Conservation (phyloP, 2,888 invertebrate genomes). For the Amblyteles armatorius region DNA sequence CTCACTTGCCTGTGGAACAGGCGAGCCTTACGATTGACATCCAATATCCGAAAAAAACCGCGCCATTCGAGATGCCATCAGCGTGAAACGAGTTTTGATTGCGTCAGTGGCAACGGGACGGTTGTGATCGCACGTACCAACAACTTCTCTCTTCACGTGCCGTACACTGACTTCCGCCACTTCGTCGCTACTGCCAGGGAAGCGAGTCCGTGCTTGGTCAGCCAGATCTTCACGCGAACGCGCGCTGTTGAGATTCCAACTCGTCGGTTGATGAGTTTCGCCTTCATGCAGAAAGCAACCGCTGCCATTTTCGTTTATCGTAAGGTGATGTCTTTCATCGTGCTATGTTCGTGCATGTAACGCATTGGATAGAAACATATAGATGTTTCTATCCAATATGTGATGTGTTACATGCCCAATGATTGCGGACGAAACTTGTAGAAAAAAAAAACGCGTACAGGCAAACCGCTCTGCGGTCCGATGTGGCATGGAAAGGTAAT, state of each 20-base stretch:
- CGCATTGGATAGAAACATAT: too few species aligned
- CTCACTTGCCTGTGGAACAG: neutral
- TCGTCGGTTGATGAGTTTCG: neutral
- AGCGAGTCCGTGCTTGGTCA: neutral
- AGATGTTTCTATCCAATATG: too few species aligned
- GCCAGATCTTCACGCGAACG: neutral
- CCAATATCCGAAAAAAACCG: neutral
- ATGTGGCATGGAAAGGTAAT: too few species aligned
- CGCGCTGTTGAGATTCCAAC: neutral
- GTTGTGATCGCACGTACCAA: neutral
- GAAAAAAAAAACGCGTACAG: too few species aligned
- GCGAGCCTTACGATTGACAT: neutral
- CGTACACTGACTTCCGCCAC: neutral
- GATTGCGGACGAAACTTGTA: too few species aligned
- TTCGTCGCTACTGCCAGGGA: neutral
- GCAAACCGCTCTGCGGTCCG: too few species aligned
- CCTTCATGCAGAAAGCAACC: neutral
- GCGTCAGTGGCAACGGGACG: neutral
- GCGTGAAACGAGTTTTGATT: neutral
- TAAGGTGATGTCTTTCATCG: too few species aligned
- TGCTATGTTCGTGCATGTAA: too few species aligned
- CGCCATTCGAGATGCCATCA: neutral
- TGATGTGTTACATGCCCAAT: too few species aligned
- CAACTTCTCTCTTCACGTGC: neutral
- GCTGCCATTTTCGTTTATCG: too few species aligned